phyloP scores from a whole-genome alignment of 2,113 vertebrate species.

The Penelope pileata region DNA sequence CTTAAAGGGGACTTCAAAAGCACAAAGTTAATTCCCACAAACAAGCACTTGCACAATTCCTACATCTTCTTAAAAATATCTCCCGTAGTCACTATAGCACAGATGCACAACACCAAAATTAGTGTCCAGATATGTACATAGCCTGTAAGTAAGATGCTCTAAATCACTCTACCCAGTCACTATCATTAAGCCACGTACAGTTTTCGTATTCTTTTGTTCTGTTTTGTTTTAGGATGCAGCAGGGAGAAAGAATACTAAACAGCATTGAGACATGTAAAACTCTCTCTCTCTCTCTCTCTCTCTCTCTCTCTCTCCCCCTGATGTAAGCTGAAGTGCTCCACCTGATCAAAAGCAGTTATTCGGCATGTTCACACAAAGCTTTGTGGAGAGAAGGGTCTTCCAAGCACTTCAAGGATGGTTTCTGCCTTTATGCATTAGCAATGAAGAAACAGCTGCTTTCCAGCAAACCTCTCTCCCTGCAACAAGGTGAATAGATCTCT shows the following conservation, averaged over 20 bases:
- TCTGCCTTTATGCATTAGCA: background rate
- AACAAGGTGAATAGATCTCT: background rate
- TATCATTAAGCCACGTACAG: background rate
- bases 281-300: background rate
- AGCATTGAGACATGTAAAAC: background rate
- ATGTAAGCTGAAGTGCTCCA: background rate
- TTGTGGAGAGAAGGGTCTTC: background rate
- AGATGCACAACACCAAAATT: background rate
- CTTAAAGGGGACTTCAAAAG: background rate
- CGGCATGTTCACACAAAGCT: background rate
- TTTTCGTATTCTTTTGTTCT: background rate
- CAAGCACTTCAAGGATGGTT: background rate
- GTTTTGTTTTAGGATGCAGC: background rate
- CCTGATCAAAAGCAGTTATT: background rate
- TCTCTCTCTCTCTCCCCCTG: background rate
- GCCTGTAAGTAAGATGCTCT: background rate
- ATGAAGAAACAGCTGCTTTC: background rate
- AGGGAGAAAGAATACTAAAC: background rate
- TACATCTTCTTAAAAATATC: background rate
- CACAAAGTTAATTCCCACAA: background rate
- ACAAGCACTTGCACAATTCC: background rate
- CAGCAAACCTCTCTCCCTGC: background rate
- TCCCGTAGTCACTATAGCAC: background rate
- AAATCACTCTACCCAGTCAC: background rate
- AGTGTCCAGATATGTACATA: background rate